These are phyloP conservation scores for Euura saliciscinereae DNA, from an alignment of 1,140 invertebrate species.

Conservation along the genomic window DNA sequence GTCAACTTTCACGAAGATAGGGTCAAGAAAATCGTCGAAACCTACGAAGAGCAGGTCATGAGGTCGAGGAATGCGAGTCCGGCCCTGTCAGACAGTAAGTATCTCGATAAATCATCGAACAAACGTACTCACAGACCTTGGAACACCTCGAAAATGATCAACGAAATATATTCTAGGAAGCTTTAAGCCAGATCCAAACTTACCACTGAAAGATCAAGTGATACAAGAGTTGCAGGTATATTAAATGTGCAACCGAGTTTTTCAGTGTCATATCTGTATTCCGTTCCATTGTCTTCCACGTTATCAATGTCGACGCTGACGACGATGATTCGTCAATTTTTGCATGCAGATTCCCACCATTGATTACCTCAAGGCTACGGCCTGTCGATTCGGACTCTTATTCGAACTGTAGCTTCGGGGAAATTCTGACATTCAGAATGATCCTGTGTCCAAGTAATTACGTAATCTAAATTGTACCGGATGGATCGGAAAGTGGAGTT, in stretches of 20 bases:
- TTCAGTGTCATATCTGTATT: not conserved
- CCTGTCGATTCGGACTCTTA: too few relatives aligned
- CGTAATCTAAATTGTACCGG: not conserved
- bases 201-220: constrained; percentile 54
- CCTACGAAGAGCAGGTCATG: constrained; percentile 53
- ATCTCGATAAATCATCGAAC: constrained; percentile 11
- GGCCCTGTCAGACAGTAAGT: constrained; percentile 46
- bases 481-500: not conserved
- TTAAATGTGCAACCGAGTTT: not conserved
- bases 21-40: constrained; percentile 56
- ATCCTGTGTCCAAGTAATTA: not conserved
- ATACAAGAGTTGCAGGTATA: constrained; percentile 58
- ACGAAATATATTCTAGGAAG: constrained; percentile 45
- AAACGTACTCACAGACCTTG: not conserved
- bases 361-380: too few relatives aligned
- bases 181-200: constrained; percentile 56
- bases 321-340: too few relatives aligned
- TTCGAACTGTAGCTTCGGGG: not conserved
- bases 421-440: not conserved
- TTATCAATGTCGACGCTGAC: not conserved
- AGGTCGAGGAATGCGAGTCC: constrained; percentile 46
- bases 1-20: constrained; percentile 52
- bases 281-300: not conserved
- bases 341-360: too few relatives aligned
- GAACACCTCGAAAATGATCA: too few relatives aligned